Evolutionary conservation across 2,113 vertebrate genomes (phyloP).

Genomic region (Marmota flaviventris): DNA sequence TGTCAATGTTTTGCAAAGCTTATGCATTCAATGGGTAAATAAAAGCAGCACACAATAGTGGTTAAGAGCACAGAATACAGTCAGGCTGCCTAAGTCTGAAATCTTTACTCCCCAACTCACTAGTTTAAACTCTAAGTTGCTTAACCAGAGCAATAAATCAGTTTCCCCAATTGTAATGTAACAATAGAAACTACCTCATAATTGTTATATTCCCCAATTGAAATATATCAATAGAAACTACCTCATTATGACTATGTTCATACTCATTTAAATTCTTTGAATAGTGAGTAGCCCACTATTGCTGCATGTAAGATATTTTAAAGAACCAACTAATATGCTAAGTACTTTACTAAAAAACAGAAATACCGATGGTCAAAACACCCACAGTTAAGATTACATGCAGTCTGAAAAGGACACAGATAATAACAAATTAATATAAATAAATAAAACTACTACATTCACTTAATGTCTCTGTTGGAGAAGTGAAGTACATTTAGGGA

Average conservation of each 20-base stretch:
- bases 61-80: neutral
- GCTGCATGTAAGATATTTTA: neutral
- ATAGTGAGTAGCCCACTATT: neutral
- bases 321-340: constrained; percentile 6
- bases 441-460: neutral
- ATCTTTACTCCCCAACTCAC: neutral
- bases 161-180: neutral
- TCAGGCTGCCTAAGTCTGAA: neutral
- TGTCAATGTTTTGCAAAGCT: neutral
- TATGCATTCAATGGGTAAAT: neutral
- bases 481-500: neutral
- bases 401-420: neutral
- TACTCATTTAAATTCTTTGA: neutral
- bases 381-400: neutral
- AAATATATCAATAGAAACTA: neutral
- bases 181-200: neutral
- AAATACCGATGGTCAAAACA: neutral
- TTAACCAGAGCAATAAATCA: neutral
- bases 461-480: neutral
- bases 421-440: neutral
- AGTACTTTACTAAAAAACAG: neutral
- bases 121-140: neutral
- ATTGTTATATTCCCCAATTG: neutral
- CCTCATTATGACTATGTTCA: neutral
- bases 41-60: neutral